These are phyloP conservation scores for Mellivora capensis DNA, from an alignment of 2,113 vertebrate species.

Conservation along the genomic window DNA sequence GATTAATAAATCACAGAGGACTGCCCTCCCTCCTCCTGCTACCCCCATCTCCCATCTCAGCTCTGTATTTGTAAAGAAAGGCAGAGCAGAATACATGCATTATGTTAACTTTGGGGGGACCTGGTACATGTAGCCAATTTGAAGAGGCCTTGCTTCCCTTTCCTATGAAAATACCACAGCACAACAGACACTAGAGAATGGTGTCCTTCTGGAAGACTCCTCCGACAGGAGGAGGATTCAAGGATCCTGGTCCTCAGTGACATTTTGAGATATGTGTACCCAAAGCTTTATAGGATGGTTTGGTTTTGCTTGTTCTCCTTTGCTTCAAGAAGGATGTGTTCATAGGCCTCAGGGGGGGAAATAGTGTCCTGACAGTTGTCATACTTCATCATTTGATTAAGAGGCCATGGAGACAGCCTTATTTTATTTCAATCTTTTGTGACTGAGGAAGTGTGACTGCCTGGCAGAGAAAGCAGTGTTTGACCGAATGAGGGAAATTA, in stretches of 20 bases:
- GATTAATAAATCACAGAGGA: slow-evolving; percentile 59
- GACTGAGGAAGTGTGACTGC: not conserved
- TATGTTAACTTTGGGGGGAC: slow-evolving; percentile 41
- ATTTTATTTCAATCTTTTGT: not conserved
- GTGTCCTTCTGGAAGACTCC: slow-evolving; percentile 23
- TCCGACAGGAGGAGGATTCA: not conserved
- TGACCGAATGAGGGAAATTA: not conserved
- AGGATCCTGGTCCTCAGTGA: not conserved
- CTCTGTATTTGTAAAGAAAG: slow-evolving; percentile 28
- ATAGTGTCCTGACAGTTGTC: not conserved
- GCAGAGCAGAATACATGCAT: not conserved
- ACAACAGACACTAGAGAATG: not conserved
- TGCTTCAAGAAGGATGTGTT: not conserved
- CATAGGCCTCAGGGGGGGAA: not conserved
- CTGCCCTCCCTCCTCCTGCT: no score
- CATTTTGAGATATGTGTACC: not conserved
- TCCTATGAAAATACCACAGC: not conserved
- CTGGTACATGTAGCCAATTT: not conserved
- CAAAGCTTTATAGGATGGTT: not conserved
- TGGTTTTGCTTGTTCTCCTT: slow-evolving; percentile 7
- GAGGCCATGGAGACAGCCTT: not conserved
- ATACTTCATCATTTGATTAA: not conserved
- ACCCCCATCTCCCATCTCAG: not conserved
- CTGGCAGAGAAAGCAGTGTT: not conserved
- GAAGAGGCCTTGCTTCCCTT: not conserved